phyloP scores from a whole-genome alignment of 2,113 vertebrate species.

The Ranitomeya variabilis region DNA sequence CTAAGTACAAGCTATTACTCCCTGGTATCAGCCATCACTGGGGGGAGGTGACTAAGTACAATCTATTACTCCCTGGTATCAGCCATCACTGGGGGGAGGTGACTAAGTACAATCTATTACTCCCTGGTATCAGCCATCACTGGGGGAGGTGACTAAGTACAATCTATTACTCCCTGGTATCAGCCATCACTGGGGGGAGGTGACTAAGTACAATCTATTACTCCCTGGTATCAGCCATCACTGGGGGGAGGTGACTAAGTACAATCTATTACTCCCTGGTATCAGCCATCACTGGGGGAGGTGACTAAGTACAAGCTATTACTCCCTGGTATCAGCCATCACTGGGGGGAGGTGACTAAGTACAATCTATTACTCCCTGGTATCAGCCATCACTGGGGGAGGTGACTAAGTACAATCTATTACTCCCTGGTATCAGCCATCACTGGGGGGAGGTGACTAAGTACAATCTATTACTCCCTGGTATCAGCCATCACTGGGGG shows the following conservation, averaged over 20 bases:
- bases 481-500: background rate
- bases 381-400: background rate
- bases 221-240: background rate
- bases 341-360: background rate
- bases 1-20: background rate
- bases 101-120: too few relatives aligned
- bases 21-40: background rate
- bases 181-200: background rate
- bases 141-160: background rate
- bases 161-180: background rate
- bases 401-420: too few relatives aligned
- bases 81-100: background rate
- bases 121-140: too few relatives aligned
- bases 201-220: background rate
- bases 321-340: background rate
- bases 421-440: too few relatives aligned
- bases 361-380: background rate
- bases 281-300: too few relatives aligned
- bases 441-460: background rate
- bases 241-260: background rate
- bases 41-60: background rate
- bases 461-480: background rate
- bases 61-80: background rate
- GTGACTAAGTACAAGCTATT: background rate
- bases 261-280: too few relatives aligned